Evolutionary conservation across 2,113 vertebrate species (phyloP).

Genomic region (Halcyon malimbica): DNA sequence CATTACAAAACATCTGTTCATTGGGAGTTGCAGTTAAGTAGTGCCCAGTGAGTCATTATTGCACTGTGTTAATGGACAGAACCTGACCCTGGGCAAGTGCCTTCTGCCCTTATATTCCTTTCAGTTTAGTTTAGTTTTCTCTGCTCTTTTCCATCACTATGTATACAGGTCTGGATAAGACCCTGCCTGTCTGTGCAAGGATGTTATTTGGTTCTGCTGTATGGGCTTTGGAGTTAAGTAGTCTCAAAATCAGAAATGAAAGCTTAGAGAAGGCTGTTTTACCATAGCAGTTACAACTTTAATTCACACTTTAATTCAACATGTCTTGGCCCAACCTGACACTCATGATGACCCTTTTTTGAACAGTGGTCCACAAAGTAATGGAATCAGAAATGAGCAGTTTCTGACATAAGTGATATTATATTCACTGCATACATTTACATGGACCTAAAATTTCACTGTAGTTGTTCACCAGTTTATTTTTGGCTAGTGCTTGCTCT

Average conservation of each 20-base stretch:
- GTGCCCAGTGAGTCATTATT: neutral
- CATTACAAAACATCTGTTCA: neutral
- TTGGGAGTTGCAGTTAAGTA: neutral
- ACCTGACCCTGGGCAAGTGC: neutral
- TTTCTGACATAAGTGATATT: neutral
- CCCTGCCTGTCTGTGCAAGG: neutral
- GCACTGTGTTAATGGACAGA: neutral
- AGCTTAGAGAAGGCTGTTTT: neutral
- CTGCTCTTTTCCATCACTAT: neutral
- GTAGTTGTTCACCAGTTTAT: neutral
- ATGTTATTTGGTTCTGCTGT: neutral
- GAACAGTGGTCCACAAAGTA: neutral
- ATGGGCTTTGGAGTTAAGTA: neutral
- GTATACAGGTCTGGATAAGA: neutral
- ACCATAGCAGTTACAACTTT: neutral
- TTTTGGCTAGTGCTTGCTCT: neutral
- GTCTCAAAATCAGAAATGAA: neutral
- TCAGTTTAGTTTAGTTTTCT: neutral
- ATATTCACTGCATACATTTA: fast-evolving
- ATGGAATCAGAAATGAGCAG: neutral
- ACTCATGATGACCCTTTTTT: neutral
- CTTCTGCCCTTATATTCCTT: neutral
- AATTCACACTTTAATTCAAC: neutral
- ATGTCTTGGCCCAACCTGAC: neutral
- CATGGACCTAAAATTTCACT: neutral